Base-by-base conservation (phyloP, 2,113 vertebrate species). In the Chamaea fasciata region DNA sequence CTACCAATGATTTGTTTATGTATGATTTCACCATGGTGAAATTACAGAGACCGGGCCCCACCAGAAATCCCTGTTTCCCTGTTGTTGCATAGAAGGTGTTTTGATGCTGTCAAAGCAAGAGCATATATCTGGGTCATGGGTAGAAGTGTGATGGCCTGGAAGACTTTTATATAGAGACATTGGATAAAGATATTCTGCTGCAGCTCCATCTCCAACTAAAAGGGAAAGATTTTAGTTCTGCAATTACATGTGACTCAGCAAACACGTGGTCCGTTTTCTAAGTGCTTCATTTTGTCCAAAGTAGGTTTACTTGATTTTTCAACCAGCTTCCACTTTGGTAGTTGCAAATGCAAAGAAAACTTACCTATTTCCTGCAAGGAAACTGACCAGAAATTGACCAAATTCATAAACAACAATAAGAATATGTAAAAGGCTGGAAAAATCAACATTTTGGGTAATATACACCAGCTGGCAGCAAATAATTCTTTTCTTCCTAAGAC, bases 181-280 rank as follows among this genome's bases (percentile, higher is more conserved):
- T 7, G n/a, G 14, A 26, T n/a, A 81, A 73, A 33, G 17, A 50
- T 9, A 23, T 39, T 77, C 19, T 81, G 26, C 52, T 56, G 27
- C 30, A 52, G 16, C 6, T 78, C 53, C 35, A 24, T 6, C 26
- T 81, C 35, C 52, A 83, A 0, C 16, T 13, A 7, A 46, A 52
- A 68, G 21, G 11, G 10, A 39, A 87, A 78, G 4, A 20, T 37
- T 9, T n/a, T 17, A 33, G 6, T 24, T 73, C 55, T 67, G 14
- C 4, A 7, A 47, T 59, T n/a, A 69, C 17, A 30, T 5, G 14
- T 49, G 53, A 74, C 26, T 78, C 73, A 63, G 42, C 26, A 87
- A 69, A 70, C 7, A 63, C 0, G 4, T 7, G 0, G 26, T 56
- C 3, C 0, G 0, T 30, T n/a, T 69, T 62, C 11, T 4, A 37